These are phyloP conservation scores for Agonopterix alstromeriana DNA, from an alignment of 2,888 invertebrate species.

Conservation along the genomic window DNA sequence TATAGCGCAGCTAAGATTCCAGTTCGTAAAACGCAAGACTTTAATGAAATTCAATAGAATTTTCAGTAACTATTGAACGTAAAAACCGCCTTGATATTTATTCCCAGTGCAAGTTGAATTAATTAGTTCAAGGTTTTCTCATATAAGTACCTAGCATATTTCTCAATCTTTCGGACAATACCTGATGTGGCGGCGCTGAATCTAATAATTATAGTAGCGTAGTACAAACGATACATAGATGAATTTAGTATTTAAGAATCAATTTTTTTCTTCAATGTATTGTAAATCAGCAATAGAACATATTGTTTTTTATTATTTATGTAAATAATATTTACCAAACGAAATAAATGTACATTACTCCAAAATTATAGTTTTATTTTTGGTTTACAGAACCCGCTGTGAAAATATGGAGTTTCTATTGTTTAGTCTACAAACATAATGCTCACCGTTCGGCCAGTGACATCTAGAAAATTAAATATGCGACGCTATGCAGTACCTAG, in stretches of 20 bases:
- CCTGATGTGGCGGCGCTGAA: conserved; percentile 38
- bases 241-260: conserved; percentile 44
- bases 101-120: conserved; percentile 20
- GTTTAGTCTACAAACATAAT: too few relatives aligned
- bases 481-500: too few relatives aligned
- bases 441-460: too few relatives aligned
- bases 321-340: conserved; percentile 54
- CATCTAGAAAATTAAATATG: too few relatives aligned
- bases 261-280: conserved; percentile 26
- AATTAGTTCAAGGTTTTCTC: conserved; percentile 17
- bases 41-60: too few relatives aligned
- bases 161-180: conserved; percentile 44
- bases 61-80: too few relatives aligned
- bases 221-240: conserved; percentile 44
- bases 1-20: too few relatives aligned
- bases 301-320: conserved; percentile 53
- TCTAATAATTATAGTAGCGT: conserved; percentile 44
- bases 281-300: conserved; percentile 31
- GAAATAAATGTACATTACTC: conserved; percentile 26
- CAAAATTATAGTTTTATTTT: conserved; percentile 6
- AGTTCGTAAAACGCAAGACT: too few relatives aligned
- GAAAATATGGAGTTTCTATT: too few relatives aligned
- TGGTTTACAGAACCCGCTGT: conserved; percentile 9
- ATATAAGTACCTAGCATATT: conserved; percentile 28
- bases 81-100: not conserved